Evolutionary conservation across 2,113 vertebrate genomes (phyloP), one percentile per base, ranked within the genome.

Genomic region (Danionella cerebrum): DNA sequence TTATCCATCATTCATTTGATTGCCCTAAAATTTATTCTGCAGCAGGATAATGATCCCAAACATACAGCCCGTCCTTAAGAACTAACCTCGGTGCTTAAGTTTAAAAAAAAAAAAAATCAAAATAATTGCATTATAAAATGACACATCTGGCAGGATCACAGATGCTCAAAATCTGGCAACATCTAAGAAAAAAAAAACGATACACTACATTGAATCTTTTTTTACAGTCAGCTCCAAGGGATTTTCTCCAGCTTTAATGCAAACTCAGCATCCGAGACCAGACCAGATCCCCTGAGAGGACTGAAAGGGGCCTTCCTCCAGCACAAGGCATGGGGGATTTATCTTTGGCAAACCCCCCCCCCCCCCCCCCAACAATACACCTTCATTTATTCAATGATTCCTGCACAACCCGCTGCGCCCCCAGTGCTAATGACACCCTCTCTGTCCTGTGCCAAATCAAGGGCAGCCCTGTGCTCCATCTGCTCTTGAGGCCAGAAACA

Each of bases 401-500:
- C 50, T 27, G n/a, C 35, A 39, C 6, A 38, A 13, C 18, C 27
- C 10, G 1, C 33, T 22, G 48, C 18, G 35, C 31, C 42, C 13
- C 42, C 35, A 13, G 5, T 13, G 25, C 38, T 41, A 54, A 42
- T 41, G n/a, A 31, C 48, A 41, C 50, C 36, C 36, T 3, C 22
- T 67, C 14, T 42, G 36, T 6, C 14, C 36, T 52, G 14, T 13
- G 31, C 39, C 42, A 48, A 44, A 38, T 72, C 70, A 36, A 27
- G 45, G 19, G 22, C 50, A 45, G 18, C 31, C 48, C 9, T 68
- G 71, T 24, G 38, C 39, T 54, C 65, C 71, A 73, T 73, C 65
- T 73, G 71, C 48, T 67, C 55, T 24, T 25, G 6, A 39, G 35
- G 63, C 63, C 44, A 57, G n/a, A 50, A 48, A 21, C 29, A 24